Evolutionary conservation across 2,888 invertebrate species (phyloP).

Genomic region (Druceiella hillmani): DNA sequence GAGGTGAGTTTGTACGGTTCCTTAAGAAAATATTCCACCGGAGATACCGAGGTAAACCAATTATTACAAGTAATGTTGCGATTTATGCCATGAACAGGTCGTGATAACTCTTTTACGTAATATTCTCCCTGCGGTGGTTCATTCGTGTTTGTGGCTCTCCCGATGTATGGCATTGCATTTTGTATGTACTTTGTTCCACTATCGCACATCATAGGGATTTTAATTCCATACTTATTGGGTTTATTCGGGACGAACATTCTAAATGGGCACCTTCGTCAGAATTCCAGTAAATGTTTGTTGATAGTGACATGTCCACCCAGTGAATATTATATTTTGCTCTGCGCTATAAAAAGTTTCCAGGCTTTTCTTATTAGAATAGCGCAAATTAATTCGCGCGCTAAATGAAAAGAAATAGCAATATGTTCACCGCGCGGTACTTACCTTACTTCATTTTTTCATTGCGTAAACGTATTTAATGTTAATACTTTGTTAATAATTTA

Average conservation of each 20-base stretch:
- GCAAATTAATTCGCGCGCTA: too few relatives aligned
- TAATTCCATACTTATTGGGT: constrained; percentile 29
- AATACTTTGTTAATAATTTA: too few relatives aligned
- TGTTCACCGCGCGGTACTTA: too few relatives aligned
- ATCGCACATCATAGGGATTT: constrained; percentile 29
- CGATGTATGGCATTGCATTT: constrained; percentile 27
- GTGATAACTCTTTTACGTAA: constrained; percentile 23
- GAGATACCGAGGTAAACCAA: too few relatives aligned
- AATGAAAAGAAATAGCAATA: too few relatives aligned
- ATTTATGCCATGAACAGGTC: constrained; percentile 23
- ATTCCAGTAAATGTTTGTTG: constrained; percentile 27
- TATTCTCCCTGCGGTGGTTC: constrained; percentile 25
- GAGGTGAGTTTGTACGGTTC: too few relatives aligned
- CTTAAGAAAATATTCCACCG: too few relatives aligned
- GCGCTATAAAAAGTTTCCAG: too few relatives aligned
- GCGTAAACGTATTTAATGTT: too few relatives aligned
- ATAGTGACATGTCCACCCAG: constrained; percentile 23
- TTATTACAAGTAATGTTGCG: constrained; percentile 25
- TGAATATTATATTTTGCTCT: too few relatives aligned
- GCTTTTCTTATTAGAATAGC: too few relatives aligned
- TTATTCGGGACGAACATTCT: constrained; percentile 30
- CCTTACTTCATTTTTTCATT: too few relatives aligned
- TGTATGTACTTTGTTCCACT: constrained; percentile 27
- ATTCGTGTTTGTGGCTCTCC: constrained; percentile 26
- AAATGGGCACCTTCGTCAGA: constrained; percentile 24